phyloP scores from a whole-genome alignment of 2,888 invertebrate genomes.

The Tetramorium bicarinatum region DNA sequence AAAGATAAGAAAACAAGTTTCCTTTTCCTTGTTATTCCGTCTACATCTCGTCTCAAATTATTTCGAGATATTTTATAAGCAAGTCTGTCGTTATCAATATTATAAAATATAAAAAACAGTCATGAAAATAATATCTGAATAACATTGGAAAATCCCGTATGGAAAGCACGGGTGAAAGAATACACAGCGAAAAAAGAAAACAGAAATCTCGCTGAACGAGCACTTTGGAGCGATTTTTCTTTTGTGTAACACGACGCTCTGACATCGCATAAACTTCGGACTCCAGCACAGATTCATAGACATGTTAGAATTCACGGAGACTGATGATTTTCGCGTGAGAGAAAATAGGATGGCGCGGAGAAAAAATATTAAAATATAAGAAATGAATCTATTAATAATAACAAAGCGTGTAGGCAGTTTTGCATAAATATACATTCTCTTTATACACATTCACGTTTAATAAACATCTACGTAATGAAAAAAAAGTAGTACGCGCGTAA shows the following conservation, averaged over 20 bases:
- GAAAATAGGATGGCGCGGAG: neutral
- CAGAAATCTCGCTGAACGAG: constrained; percentile 30
- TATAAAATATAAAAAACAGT: neutral
- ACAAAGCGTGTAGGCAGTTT: neutral
- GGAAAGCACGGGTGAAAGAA: neutral
- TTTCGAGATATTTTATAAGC: neutral
- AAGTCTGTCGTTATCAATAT: neutral
- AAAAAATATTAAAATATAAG: neutral
- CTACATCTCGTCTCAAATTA: neutral
- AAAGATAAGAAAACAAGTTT: neutral
- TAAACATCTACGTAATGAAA: neutral
- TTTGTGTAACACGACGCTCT: constrained; percentile 31
- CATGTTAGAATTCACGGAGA: constrained; percentile 24
- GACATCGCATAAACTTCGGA: constrained; percentile 38
- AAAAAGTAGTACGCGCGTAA: neutral
- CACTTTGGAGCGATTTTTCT: constrained; percentile 47
- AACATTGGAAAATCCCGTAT: neutral
- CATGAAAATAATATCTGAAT: constrained; percentile 13
- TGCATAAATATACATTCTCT: neutral
- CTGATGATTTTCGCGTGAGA: constrained; percentile 8
- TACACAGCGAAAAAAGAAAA: constrained; percentile 12
- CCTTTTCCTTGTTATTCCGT: neutral
- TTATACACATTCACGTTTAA: neutral
- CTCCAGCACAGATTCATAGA: constrained; percentile 18
- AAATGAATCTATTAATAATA: neutral